Conservation (phyloP, 2,797 vertebrate species). For the Potorous gilbertii region DNA sequence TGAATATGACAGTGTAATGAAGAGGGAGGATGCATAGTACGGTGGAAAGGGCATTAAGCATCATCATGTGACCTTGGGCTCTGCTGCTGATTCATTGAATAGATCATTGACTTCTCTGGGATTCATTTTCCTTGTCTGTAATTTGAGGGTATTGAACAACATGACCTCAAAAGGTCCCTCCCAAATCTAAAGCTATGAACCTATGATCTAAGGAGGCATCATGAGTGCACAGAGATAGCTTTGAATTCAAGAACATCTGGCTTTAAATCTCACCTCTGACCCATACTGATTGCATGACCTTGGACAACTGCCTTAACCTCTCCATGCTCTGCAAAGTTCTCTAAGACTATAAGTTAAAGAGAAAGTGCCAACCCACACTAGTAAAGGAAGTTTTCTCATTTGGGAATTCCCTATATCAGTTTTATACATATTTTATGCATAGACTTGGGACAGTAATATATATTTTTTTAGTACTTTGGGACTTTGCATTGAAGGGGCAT, state of each 20-base stretch:
- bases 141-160: conserved; percentile 29
- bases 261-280: conserved; percentile 28
- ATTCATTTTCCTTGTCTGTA: not conserved
- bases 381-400: not conserved
- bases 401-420: not conserved
- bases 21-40: not conserved
- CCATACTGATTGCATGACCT: not conserved
- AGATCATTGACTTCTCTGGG: not conserved
- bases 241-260: not conserved
- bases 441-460: not conserved
- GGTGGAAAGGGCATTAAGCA: not conserved
- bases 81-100: not conserved
- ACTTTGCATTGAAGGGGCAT: not conserved
- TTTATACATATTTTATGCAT: not conserved
- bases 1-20: not conserved
- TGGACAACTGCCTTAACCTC: not conserved
- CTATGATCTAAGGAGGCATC: not conserved
- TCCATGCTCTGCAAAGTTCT: not conserved
- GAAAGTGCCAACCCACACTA: not conserved
- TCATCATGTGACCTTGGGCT: not conserved
- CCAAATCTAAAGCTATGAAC: not conserved
- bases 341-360: not conserved
- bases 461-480: not conserved
- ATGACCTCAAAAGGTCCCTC: not conserved
- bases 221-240: not conserved